A percentile compares a stretch with the other conserved stretches of the same genome.
These are phyloP conservation scores for Meandrina meandrites DNA, from an alignment of 92 coral and sea anemone genomes.

Conservation along the genomic window DNA sequence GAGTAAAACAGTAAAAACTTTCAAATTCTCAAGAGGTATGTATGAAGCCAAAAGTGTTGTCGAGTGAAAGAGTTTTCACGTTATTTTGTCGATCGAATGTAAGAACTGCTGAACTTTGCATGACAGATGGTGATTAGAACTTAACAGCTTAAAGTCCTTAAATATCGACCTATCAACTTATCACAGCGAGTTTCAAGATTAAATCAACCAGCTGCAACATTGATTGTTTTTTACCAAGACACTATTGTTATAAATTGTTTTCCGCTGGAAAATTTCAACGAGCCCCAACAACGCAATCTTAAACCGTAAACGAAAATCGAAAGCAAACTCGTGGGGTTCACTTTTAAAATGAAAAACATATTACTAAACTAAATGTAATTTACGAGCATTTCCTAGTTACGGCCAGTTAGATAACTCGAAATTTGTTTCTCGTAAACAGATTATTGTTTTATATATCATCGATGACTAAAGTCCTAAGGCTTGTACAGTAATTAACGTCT, in stretches of 20 bases:
- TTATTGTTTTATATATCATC: background rate
- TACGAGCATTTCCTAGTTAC: background rate
- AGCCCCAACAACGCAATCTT: background rate
- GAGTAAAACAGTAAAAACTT: background rate
- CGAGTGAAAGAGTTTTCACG: too few species aligned
- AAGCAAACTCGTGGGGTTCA: background rate
- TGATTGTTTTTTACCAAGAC: background rate
- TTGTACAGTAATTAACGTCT: background rate
- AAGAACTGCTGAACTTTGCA: background rate
- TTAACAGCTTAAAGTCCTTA: too few species aligned
- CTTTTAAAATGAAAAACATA: background rate
- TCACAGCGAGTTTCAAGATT: background rate
- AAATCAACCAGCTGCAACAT: background rate
- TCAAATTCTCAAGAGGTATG: background rate
- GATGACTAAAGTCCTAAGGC: background rate
- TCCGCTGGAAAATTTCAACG: background rate
- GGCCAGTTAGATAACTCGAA: background rate
- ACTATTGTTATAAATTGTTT: too few species aligned
- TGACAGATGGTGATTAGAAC: background rate
- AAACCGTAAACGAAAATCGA: background rate
- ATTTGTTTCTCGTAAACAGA: background rate
- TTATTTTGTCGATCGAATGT: too few species aligned
- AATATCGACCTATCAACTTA: background rate
- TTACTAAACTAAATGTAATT: background rate
- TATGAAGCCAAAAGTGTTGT: too few species aligned